phyloP scores from a whole-genome alignment of 2,113 vertebrate genomes.

The Mohoua ochrocephala region DNA sequence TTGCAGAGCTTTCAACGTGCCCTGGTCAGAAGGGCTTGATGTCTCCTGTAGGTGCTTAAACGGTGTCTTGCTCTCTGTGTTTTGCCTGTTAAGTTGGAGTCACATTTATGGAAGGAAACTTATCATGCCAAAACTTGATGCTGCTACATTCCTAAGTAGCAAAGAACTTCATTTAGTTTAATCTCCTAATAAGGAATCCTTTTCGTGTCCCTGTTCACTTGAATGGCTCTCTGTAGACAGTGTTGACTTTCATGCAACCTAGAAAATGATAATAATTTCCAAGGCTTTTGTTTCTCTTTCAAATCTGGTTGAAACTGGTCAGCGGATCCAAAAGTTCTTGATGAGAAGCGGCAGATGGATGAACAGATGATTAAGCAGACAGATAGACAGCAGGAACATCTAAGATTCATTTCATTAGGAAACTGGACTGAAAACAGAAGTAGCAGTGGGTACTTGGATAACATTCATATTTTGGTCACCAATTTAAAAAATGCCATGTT shows the following conservation, averaged over 20 bases:
- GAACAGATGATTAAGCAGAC: slow-evolving; percentile 14
- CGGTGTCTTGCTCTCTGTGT: neutral
- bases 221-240: neutral
- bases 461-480: neutral
- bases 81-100: neutral
- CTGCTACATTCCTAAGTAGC: neutral
- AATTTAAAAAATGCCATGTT: neutral
- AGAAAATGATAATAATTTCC: neutral
- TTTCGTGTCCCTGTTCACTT: neutral
- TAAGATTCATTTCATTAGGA: slow-evolving; percentile 10
- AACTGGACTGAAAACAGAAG: slow-evolving; percentile 7
- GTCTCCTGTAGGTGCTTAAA: neutral
- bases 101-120: neutral
- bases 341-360: slow-evolving; percentile 15
- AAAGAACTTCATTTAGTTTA: neutral
- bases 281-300: neutral
- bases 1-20: neutral
- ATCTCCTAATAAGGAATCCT: neutral
- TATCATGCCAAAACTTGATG: neutral
- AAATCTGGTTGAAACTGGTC: neutral
- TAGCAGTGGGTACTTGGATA: neutral
- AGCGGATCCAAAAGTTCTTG: neutral
- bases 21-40: neutral
- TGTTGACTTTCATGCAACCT: neutral
- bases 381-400: neutral